A percentile compares a stretch with the other conserved stretches of the same genome.
Evolutionary conservation across 2,797 vertebrate genomes (phyloP).

Genomic region (Ptychadena robeensis): DNA sequence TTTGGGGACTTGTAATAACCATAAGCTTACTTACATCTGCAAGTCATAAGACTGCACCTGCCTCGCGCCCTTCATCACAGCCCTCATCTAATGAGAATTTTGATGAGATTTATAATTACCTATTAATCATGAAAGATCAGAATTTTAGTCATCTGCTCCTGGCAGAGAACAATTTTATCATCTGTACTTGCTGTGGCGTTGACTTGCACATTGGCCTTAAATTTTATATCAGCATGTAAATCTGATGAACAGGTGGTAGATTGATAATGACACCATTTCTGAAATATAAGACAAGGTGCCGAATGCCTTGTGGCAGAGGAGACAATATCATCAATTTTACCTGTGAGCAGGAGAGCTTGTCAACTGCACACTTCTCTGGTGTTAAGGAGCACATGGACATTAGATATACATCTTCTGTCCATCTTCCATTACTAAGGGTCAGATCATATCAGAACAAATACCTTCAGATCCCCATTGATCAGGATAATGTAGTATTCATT

Average conservation of each 20-base stretch:
- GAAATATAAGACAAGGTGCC: constrained; percentile 36
- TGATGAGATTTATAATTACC: constrained; percentile 57
- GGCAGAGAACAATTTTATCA: constrained; percentile 38
- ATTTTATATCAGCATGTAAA: constrained; percentile 45
- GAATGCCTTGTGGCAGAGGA: constrained; percentile 18
- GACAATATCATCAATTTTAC: constrained; percentile 36
- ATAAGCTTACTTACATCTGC: neutral
- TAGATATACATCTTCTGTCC: neutral
- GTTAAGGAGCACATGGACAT: neutral
- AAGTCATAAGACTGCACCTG: neutral
- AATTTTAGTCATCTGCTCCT: constrained; percentile 32
- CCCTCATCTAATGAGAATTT: constrained; percentile 41
- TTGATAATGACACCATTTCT: constrained; percentile 46
- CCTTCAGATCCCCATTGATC: neutral
- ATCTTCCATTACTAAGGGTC: neutral
- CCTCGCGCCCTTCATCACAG: constrained; percentile 26
- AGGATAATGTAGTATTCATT: neutral
- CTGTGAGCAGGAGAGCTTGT: constrained; percentile 22
- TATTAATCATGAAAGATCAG: constrained; percentile 53
- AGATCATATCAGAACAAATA: neutral
- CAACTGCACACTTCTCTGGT: neutral
- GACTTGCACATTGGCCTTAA: constrained; percentile 15
- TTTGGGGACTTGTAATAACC: neutral
- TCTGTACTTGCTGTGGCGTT: neutral
- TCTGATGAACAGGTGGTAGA: constrained; percentile 49